These are phyloP conservation scores for Calliopsis andreniformis DNA, from an alignment of 1,140 invertebrate genomes.

Conservation along the genomic window DNA sequence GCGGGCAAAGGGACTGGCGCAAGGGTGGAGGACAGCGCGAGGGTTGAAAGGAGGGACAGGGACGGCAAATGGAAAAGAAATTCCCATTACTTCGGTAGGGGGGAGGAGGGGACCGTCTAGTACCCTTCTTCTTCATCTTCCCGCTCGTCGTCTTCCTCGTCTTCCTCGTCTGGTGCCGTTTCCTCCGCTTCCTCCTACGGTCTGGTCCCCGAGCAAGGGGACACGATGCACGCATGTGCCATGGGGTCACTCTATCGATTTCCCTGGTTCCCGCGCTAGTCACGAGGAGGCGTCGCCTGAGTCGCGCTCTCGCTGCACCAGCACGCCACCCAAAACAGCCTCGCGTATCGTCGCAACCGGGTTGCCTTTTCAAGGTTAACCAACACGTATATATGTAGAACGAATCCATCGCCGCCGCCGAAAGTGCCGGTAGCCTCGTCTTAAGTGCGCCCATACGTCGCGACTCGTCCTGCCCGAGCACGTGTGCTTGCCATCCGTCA, in stretches of 20 bases:
- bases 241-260: conserved; percentile 74
- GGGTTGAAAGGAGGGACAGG: conserved; percentile 49
- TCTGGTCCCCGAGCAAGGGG: conserved; percentile 36
- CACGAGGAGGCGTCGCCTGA: conserved; percentile 62
- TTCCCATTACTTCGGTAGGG: conserved; percentile 73
- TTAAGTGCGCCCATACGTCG: conserved; percentile 18
- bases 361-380: conserved; percentile 80
- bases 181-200: conserved; percentile 53
- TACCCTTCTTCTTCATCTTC: conserved; percentile 65
- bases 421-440: conserved; percentile 33
- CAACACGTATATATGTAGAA: conserved; percentile 45
- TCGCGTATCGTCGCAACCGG: conserved; percentile 77
- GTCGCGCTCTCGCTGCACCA: conserved; percentile 61
- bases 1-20: conserved; percentile 47
- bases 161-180: conserved; percentile 34
- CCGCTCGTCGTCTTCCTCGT: conserved; percentile 16
- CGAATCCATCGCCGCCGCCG: conserved; percentile 14
- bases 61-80: conserved; percentile 73
- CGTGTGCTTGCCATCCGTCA: conserved; percentile 13
- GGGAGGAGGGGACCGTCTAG: conserved; percentile 63
- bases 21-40: conserved; percentile 17
- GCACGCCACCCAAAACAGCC: conserved; percentile 79
- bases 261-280: conserved; percentile 66
- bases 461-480: neutral
- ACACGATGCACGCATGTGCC: conserved; percentile 74